Conservation (phyloP, 2,888 invertebrate genomes). For the Tipula confusa region DNA sequence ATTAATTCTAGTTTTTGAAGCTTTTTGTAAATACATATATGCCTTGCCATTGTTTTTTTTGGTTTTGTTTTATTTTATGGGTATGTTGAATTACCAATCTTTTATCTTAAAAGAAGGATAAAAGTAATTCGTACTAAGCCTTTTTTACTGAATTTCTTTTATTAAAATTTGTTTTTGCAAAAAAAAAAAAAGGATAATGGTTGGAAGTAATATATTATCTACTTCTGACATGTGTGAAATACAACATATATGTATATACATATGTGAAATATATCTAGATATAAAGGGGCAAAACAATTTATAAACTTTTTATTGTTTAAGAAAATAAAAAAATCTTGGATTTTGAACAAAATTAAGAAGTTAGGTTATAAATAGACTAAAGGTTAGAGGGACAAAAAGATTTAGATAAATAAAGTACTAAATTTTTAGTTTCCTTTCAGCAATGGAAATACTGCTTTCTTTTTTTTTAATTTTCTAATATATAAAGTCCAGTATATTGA, state of each 20-base stretch:
- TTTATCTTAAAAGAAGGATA: not conserved
- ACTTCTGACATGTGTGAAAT: not conserved
- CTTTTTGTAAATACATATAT: not conserved
- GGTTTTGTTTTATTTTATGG: not conserved
- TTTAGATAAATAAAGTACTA: not conserved
- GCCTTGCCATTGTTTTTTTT: not conserved
- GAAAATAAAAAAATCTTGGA: not conserved
- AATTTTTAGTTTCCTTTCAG: too few relatives aligned
- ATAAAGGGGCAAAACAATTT: not conserved
- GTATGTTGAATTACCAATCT: constrained; percentile 9
- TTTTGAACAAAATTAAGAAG: not conserved
- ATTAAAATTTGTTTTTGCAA: not conserved
- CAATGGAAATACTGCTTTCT: not conserved
- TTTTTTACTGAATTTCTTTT: not conserved
- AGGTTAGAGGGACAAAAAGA: not conserved
- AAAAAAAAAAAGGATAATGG: not conserved
- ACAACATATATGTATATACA: not conserved
- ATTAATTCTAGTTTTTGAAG: not conserved
- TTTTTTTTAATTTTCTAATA: too few relatives aligned
- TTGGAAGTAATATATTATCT: not conserved
- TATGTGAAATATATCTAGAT: not conserved
- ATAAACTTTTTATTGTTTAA: not conserved
- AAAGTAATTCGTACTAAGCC: not conserved
- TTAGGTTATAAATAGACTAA: constrained; percentile 20
- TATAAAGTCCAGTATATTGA: too few relatives aligned